Evolutionary conservation across 2,113 vertebrate genomes (phyloP), one percentile per base, ranked within the genome.

Genomic region (Pagrus major): DNA sequence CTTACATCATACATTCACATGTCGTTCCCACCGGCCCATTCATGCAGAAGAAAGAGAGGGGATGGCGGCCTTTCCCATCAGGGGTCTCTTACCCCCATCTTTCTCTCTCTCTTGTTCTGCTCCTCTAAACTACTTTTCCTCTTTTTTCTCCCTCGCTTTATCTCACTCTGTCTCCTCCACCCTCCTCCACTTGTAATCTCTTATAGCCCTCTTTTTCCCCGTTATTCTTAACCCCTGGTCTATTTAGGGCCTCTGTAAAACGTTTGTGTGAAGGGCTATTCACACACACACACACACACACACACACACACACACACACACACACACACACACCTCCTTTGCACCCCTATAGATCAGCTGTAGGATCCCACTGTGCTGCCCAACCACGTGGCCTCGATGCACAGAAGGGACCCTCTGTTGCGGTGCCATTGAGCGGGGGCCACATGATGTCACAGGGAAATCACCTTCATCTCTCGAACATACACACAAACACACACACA

Each of bases 401-500:
- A 90, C 59, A 91, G 85, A 87, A 78, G 83, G 71, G 76, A 72
- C 85, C 71, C 86, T 83, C 73, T 89, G 81, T 84, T 84, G 69
- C 72, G 9, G 52, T 68, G 66, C 78, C 78, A 85, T 89, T 91
- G 68, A 89, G 63, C 16, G 39, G 59, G 80, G 84, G 74, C 66
- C 86, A n/a, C 70, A 81, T 91, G 88, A 92, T 91, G 90, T 92
- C 87, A 91, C 83, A 54, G 64, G 81, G 76, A 89, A 89, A 83
- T 88, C 65, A 85, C 86, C 85, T 82, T 85, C 85, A 91, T 85
- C 86, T 85, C 78, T 44, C 84, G 25, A 51, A 83, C 78, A 79
- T 60, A 66, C 39, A 52, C 76, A 44, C 60, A 60, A 46, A 56
- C 60, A 54, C 65, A 75, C 74, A 60, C 44, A 56, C 41, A 51